Evolutionary conservation across 2,797 vertebrate species (phyloP).

Genomic region (Peromyscus attwateri): DNA sequence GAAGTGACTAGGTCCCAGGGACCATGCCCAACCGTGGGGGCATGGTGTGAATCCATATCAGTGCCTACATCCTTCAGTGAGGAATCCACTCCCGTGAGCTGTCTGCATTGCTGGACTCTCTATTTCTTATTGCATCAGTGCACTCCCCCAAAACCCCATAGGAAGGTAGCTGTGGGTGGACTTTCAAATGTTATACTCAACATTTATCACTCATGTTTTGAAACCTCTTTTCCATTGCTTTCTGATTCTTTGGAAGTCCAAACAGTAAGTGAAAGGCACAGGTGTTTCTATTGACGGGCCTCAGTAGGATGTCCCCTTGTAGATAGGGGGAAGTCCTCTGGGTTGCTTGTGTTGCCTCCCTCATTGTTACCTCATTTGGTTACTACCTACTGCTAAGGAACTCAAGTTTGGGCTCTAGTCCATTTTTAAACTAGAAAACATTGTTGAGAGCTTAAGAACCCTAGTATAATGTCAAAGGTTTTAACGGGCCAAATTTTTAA

Average conservation of each 20-base stretch:
- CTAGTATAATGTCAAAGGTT: neutral
- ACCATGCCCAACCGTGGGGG: too few relatives aligned
- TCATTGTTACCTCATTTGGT: neutral
- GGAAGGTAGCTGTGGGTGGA: neutral
- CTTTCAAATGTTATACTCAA: neutral
- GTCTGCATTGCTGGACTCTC: neutral
- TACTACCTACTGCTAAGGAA: neutral
- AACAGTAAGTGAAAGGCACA: neutral
- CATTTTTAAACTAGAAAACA: constrained; percentile 22
- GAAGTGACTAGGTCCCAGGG: too few relatives aligned
- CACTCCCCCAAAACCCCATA: neutral
- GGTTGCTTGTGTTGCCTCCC: neutral
- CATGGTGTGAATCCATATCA: too few relatives aligned
- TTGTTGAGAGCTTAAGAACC: neutral
- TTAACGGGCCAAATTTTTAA: constrained; percentile 10
- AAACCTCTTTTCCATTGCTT: neutral
- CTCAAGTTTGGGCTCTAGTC: neutral
- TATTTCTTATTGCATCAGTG: neutral
- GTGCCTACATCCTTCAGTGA: neutral
- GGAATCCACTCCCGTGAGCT: neutral
- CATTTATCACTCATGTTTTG: neutral
- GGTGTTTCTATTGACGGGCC: neutral
- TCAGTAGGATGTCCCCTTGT: neutral
- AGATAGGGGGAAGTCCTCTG: neutral
- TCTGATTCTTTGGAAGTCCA: neutral